Conservation (phyloP, 1,140 invertebrate genomes). For the Ctenoplectra terminalis region DNA sequence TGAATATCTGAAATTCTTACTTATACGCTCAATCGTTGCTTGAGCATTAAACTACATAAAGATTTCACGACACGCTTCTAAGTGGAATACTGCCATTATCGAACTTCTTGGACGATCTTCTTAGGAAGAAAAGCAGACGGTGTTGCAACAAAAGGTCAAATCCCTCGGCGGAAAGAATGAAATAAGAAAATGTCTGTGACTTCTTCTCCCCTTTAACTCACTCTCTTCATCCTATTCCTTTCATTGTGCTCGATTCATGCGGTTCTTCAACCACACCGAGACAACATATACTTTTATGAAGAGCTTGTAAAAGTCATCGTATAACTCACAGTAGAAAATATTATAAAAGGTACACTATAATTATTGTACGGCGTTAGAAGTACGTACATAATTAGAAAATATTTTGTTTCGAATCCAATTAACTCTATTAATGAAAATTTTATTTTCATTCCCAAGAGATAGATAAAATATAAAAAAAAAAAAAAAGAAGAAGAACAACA, state of each 20-base stretch:
- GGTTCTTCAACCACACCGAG: background rate
- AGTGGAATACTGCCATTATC: background rate
- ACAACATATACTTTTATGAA: background rate
- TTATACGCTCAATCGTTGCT: too few species aligned
- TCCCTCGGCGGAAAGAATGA: background rate
- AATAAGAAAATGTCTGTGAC: constrained; percentile 18
- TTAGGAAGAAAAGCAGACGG: constrained; percentile 1
- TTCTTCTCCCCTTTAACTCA: background rate
- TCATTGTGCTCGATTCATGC: background rate
- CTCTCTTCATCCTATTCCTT: background rate
- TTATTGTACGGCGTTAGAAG: too few species aligned
- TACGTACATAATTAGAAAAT: background rate
- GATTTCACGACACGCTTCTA: background rate
- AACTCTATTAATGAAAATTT: too few species aligned
- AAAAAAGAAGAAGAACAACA: too few species aligned
- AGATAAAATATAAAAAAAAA: too few species aligned
- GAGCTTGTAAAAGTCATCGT: background rate
- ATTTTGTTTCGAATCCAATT: background rate
- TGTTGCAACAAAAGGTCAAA: constrained; percentile 2
- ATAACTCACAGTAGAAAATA: too few species aligned
- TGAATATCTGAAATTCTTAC: too few species aligned
- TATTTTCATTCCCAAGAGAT: too few species aligned
- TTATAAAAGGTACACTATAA: too few species aligned
- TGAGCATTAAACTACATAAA: background rate
- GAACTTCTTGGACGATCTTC: background rate